These are phyloP conservation scores for Coregonus sp. DNA, from an alignment of 2,797 vertebrate species.

Conservation along the genomic window DNA sequence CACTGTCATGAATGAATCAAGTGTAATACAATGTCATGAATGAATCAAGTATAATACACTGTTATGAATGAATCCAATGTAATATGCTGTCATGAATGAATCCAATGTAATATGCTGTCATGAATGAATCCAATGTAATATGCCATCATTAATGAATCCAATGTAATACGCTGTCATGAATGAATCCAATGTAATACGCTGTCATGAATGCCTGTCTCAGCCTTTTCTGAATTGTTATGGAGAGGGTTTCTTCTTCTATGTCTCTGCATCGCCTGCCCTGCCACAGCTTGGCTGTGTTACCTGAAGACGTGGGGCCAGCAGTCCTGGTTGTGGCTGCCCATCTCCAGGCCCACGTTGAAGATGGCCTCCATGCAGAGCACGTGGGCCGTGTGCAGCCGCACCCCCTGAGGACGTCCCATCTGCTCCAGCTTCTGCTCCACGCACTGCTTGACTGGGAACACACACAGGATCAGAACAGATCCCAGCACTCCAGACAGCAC, in stretches of 20 bases:
- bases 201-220: no score
- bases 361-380: slow-evolving; percentile 98
- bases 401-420: slow-evolving; percentile 86
- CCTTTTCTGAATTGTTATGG: not conserved
- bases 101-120: no score
- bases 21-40: no score
- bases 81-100: no score
- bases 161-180: no score
- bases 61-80: not conserved
- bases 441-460: slow-evolving; percentile 68
- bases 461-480: slow-evolving; percentile 36
- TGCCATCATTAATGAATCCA: no score
- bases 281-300: slow-evolving; percentile 61
- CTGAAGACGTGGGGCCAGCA: slow-evolving; percentile 98
- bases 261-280: not conserved
- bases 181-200: no score
- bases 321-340: slow-evolving; percentile 97
- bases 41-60: not conserved
- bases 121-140: no score
- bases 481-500: no score
- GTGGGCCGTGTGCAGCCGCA: slow-evolving; percentile 92
- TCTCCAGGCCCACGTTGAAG: slow-evolving; percentile 93
- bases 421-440: slow-evolving; percentile 93
- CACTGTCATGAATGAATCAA: no score
- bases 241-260: not conserved